phyloP scores from a whole-genome alignment of 2,888 invertebrate genomes.

The Torymus tubicola region DNA sequence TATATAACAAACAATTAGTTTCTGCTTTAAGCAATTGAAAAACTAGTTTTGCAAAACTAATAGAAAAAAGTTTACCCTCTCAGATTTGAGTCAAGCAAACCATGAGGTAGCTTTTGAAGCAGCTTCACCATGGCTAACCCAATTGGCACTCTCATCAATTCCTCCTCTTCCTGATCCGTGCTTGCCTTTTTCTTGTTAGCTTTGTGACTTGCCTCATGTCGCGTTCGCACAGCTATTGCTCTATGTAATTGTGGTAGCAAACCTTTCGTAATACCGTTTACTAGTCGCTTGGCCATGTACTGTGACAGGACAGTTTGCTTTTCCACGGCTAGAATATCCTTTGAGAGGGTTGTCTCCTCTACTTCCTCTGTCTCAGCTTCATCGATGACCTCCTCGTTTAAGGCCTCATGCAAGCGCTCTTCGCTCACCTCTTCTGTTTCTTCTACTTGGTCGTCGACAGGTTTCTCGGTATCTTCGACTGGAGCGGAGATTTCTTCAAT shows the following conservation, averaged over 20 bases:
- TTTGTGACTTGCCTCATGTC: slow-evolving; percentile 87
- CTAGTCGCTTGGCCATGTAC: slow-evolving; percentile 86
- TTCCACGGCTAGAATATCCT: slow-evolving; percentile 69
- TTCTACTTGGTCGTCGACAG: slow-evolving; percentile 70
- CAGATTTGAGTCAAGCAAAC: slow-evolving; percentile 85
- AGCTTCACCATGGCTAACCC: slow-evolving; percentile 95
- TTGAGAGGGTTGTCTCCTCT: slow-evolving; percentile 54
- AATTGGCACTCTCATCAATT: slow-evolving; percentile 92
- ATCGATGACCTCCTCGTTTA: slow-evolving; percentile 69
- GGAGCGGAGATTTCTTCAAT: slow-evolving; percentile 61
- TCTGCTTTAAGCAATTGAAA: too few relatives aligned
- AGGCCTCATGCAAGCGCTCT: slow-evolving; percentile 73
- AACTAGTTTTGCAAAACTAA: too few relatives aligned
- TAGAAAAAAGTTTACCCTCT: slow-evolving; percentile 82
- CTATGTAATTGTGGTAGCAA: slow-evolving; percentile 90
- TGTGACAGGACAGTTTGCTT: slow-evolving; percentile 81
- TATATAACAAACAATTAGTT: too few relatives aligned
- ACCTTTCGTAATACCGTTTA: slow-evolving; percentile 83
- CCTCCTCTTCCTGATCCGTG: slow-evolving; percentile 90
- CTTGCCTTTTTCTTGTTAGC: slow-evolving; percentile 84
- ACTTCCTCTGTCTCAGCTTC: slow-evolving; percentile 71
- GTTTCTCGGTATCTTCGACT: slow-evolving; percentile 67
- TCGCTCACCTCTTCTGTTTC: slow-evolving; percentile 71
- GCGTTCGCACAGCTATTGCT: slow-evolving; percentile 83
- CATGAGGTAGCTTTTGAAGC: slow-evolving; percentile 89